Evolutionary conservation across 2,113 vertebrate genomes (phyloP).

Genomic region (Conger conger): DNA sequence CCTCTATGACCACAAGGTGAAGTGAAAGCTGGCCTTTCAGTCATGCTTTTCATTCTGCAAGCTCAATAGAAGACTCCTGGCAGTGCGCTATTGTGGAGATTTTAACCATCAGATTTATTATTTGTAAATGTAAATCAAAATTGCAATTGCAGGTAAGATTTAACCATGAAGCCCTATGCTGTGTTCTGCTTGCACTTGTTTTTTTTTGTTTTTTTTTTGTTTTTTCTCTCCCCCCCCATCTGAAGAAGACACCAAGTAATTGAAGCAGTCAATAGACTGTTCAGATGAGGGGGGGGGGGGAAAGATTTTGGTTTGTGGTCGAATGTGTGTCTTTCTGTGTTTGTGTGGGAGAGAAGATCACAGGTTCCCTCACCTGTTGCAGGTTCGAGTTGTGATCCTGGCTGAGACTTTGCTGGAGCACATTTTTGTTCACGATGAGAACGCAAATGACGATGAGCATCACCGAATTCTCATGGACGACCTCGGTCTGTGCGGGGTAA

Average conservation of each 20-base stretch:
- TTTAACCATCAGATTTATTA: neutral
- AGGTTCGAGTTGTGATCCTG: constrained; percentile 90
- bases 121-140: neutral
- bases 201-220: no score
- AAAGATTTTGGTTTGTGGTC: neutral
- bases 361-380: constrained; percentile 27
- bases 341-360: neutral
- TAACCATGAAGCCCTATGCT: no score
- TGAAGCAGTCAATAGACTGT: no score
- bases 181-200: no score
- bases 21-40: neutral
- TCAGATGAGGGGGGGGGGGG: no score
- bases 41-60: neutral
- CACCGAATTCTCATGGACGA: constrained; percentile 89
- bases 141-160: no score
- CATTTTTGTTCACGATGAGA: constrained; percentile 77
- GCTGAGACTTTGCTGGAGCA: constrained; percentile 76
- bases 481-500: constrained; percentile 87
- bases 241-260: no score
- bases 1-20: constrained; percentile 93
- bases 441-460: constrained; percentile 71
- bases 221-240: no score
- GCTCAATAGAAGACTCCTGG: neutral
- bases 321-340: neutral
- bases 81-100: no score